Evolutionary conservation across 2,113 vertebrate genomes (phyloP), one percentile per base, ranked within the genome.

Genomic region (Ailuropoda melanoleuca): DNA sequence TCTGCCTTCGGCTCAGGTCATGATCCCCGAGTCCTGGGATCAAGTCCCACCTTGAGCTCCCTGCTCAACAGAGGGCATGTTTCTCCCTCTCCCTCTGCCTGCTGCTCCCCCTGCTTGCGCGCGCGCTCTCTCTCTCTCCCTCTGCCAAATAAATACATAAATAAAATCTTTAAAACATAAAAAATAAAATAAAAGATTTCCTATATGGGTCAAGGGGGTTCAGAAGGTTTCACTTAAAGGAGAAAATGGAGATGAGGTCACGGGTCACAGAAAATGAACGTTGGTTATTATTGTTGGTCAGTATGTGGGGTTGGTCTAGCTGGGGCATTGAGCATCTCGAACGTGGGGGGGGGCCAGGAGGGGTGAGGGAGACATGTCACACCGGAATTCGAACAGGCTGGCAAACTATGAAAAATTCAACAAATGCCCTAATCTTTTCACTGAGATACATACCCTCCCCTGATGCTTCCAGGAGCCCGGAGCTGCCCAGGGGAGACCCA

Each of bases 221-320:
- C 21, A 21, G 43, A 87, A 70, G 60, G 13, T 90, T 94, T 94
- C 46, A 62, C 15, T 85, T 91, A 93, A 53, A 95, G 60, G 26
- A 88, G 11, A 92, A 88, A 80, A 82, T 72, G 19, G 39, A 64
- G 17, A 58, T 93, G 13, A n/a, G 46, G 29, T 60, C 50, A 68
- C 4, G 46, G n/a, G 58, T 85, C 77, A 93, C 92, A 92, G 64
- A 91, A 95, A 93, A 64, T 82, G 93, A 19, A 62, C 66, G 48
- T 77, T 43, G 12, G 34, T 87, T 60, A 80, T 70, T 64, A 84
- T 19, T 81, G 11, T 60, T 66, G 62, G 6, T 46, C 56, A 92
- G 29, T 60, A 34, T 53, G 74, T 89, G 84, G 46, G 29, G 11
- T 48, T 75, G 48, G 29, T 66, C 12, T n/a, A 17, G 24, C 4